Conservation (phyloP, 2,888 invertebrate species). For the Folsomia candida region DNA sequence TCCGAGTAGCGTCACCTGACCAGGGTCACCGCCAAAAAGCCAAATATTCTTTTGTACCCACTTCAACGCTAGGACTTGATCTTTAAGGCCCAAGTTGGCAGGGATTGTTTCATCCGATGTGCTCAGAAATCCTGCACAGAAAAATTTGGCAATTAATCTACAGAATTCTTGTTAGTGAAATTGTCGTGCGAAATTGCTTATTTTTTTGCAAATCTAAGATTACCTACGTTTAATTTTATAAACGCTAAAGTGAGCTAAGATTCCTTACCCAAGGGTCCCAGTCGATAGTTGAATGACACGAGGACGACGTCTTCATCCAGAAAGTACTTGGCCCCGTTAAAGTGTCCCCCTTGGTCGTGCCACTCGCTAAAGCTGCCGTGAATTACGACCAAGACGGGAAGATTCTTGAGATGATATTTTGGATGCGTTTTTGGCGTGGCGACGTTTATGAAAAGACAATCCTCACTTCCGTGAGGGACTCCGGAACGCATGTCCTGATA, state of each 20-base stretch:
- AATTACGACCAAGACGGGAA: slow-evolving; percentile 25
- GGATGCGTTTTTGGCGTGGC: slow-evolving; percentile 20
- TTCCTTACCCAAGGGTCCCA: slow-evolving; percentile 10
- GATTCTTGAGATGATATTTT: slow-evolving; percentile 14
- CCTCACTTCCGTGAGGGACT: neutral
- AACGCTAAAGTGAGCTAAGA: no score
- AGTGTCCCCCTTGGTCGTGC: slow-evolving; percentile 15
- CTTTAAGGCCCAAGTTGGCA: slow-evolving; percentile 30
- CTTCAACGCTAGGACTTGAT: slow-evolving; percentile 29
- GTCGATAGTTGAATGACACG: slow-evolving; percentile 28
- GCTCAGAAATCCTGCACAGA: slow-evolving; percentile 19
- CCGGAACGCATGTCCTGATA: neutral
- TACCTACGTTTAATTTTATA: neutral
- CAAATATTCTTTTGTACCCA: slow-evolving; percentile 25
- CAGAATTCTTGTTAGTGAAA: neutral
- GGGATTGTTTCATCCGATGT: slow-evolving; percentile 9
- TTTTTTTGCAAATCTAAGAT: neutral
- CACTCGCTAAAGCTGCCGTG: slow-evolving; percentile 27
- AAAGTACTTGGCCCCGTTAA: slow-evolving; percentile 25
- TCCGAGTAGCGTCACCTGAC: slow-evolving; percentile 20
- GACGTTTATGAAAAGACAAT: slow-evolving; percentile 24
- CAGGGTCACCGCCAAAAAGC: slow-evolving; percentile 24
- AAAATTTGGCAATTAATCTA: slow-evolving; percentile 12
- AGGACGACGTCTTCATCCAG: slow-evolving; percentile 26
- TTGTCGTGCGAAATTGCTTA: neutral